Conservation (phyloP, 2,888 invertebrate genomes). For the Operophtera brumata region DNA sequence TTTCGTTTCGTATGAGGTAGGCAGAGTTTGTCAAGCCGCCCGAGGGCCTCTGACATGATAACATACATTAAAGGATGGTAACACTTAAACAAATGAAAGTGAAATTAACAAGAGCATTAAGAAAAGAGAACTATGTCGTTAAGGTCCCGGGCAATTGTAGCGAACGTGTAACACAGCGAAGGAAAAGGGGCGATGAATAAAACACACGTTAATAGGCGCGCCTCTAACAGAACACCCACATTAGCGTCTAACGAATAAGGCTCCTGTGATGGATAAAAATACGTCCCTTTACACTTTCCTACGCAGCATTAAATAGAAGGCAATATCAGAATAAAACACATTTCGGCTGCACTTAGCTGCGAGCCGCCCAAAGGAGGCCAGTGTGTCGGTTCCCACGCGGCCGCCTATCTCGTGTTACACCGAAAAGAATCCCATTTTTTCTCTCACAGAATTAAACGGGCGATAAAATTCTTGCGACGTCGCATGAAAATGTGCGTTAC, state of each 20-base stretch:
- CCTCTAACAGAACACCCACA: constrained; percentile 64
- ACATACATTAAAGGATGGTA: constrained; percentile 43
- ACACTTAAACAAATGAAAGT: constrained; percentile 58
- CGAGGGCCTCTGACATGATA: too few species aligned
- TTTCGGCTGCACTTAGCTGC: constrained; percentile 74
- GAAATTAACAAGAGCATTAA: constrained; percentile 62
- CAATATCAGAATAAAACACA: constrained; percentile 74
- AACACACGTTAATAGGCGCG: constrained; percentile 67
- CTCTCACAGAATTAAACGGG: constrained; percentile 78
- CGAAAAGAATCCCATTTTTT: constrained; percentile 74
- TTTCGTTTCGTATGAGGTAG: too few species aligned
- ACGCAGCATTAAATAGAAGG: constrained; percentile 65
- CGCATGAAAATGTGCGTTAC: constrained; percentile 81
- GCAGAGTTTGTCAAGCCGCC: too few species aligned
- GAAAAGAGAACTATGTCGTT: constrained; percentile 63
- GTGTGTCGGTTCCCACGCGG: constrained; percentile 73
- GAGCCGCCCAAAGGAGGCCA: constrained; percentile 54
- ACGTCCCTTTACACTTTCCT: constrained; percentile 37
- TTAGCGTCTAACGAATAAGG: constrained; percentile 68
- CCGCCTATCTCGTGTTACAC: constrained; percentile 71
- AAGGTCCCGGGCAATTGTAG: constrained; percentile 57
- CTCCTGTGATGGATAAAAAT: constrained; percentile 72
- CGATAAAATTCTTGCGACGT: constrained; percentile 81
- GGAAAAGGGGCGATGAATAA: constrained; percentile 69
- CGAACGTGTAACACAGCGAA: constrained; percentile 53